These are phyloP conservation scores for Neotoma lepida DNA, from an alignment of 2,113 vertebrate species.

Conservation along the genomic window DNA sequence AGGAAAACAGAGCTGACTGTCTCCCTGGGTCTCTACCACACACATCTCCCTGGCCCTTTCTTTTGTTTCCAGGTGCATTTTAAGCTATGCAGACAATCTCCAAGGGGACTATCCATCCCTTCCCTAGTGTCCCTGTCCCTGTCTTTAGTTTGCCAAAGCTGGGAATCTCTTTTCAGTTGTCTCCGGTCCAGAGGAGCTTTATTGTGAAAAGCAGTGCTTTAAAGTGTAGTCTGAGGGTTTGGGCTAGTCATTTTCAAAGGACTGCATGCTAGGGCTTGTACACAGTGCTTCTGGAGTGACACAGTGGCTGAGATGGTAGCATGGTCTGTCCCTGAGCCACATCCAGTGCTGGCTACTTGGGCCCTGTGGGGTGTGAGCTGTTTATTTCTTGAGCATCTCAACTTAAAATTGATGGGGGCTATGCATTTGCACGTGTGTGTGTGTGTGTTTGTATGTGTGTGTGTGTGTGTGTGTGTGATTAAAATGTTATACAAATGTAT, in stretches of 20 bases:
- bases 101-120: neutral
- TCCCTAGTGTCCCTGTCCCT: neutral
- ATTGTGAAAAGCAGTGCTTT: neutral
- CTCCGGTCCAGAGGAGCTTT: neutral
- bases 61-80: neutral
- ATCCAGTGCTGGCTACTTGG: neutral
- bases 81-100: neutral
- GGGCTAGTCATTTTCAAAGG: neutral
- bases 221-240: neutral
- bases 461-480: no score
- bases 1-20: neutral
- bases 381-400: neutral
- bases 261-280: fast-evolving
- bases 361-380: neutral
- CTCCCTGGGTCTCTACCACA: neutral
- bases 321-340: neutral
- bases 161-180: neutral
- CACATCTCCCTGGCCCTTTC: neutral
- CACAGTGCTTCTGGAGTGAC: fast-evolving
- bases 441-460: neutral
- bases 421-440: neutral
- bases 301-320: neutral
- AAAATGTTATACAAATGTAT: neutral
- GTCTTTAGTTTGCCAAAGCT: neutral
- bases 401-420: neutral